Evolutionary conservation across 2,113 vertebrate genomes (phyloP).

Genomic region (Lanius collurio): DNA sequence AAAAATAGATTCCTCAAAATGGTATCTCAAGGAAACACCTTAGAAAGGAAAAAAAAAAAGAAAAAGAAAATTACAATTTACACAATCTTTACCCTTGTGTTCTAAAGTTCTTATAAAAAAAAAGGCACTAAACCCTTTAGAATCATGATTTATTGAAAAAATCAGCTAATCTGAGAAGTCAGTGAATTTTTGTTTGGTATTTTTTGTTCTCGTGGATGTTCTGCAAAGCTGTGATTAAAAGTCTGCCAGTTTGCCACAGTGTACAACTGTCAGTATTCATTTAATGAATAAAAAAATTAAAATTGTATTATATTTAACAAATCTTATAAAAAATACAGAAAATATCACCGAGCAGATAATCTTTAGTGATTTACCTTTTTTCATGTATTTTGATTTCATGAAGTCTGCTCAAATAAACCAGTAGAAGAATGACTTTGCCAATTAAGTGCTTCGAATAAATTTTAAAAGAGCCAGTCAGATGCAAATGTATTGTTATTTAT

Average conservation of each 20-base stretch:
- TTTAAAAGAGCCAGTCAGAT: neutral
- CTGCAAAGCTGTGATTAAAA: neutral
- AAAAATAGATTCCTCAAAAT: neutral
- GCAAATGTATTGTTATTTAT: neutral
- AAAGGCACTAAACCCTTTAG: neutral
- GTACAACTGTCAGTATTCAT: neutral
- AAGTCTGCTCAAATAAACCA: neutral
- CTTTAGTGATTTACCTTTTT: neutral
- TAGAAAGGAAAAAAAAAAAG: neutral
- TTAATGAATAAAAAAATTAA: neutral
- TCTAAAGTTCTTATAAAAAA: neutral
- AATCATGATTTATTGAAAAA: neutral
- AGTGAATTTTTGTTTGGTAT: neutral
- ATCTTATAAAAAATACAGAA: neutral
- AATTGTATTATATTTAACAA: neutral
- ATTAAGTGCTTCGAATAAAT: neutral
- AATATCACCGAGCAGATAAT: neutral
- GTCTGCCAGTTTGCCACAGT: neutral
- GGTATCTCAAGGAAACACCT: neutral
- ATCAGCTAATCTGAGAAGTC: neutral
- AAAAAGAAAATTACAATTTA: neutral
- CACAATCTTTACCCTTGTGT: neutral
- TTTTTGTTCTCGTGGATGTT: neutral
- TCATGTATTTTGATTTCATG: neutral
- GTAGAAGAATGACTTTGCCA: neutral